A percentile compares a stretch with the other conserved stretches of the same genome.
These are phyloP conservation scores for Eudasyphora cyanicolor DNA, from an alignment of 2,888 invertebrate genomes.

Conservation along the genomic window DNA sequence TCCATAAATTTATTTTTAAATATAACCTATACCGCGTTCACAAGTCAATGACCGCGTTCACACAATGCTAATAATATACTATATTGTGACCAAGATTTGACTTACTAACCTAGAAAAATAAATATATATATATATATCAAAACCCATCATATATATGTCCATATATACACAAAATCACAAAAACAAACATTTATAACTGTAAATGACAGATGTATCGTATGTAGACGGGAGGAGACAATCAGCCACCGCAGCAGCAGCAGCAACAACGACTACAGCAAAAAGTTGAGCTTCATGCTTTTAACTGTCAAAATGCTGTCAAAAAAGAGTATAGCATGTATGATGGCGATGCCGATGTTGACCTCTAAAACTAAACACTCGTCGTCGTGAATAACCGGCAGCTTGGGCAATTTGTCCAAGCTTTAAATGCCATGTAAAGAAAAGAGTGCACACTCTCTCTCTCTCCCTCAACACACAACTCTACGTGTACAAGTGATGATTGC, in stretches of 20 bases:
- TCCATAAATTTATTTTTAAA: neutral
- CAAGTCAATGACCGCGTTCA: constrained; percentile 14
- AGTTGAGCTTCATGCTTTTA: constrained; percentile 66
- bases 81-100: constrained; percentile 19
- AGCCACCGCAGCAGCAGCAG: constrained; percentile 3
- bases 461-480: neutral
- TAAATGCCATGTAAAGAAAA: constrained; percentile 45
- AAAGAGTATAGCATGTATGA: constrained; percentile 63
- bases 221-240: constrained; percentile 5
- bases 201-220: constrained; percentile 54
- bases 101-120: constrained; percentile 28
- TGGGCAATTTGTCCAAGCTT: constrained; percentile 60
- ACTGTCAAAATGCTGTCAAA: constrained; percentile 76
- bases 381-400: neutral
- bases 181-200: constrained; percentile 53
- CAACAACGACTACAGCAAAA: constrained; percentile 29
- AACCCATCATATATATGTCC: neutral
- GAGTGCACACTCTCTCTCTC: constrained; percentile 25
- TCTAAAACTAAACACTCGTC: constrained; percentile 69
- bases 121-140: constrained; percentile 7
- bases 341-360: constrained; percentile 67
- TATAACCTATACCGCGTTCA: neutral
- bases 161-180: no score
- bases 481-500: neutral
- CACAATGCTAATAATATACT: no score